Percentiles rank a stretch among this genome's conserved stretches.
Conservation (phyloP, 2,113 vertebrate species). For the Gymnobelideus leadbeateri region DNA sequence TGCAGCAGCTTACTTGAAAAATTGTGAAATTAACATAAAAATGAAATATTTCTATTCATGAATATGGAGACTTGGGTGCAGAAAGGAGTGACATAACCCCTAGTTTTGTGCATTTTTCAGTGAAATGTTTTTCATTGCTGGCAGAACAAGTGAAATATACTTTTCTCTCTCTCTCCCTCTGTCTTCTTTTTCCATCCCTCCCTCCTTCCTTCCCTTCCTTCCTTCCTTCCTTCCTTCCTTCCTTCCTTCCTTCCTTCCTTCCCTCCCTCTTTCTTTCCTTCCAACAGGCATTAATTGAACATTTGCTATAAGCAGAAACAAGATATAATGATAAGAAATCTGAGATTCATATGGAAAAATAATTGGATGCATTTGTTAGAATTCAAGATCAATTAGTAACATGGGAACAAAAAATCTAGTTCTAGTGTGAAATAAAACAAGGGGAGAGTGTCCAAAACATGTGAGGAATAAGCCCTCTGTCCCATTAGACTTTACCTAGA, state of each 20-base stretch:
- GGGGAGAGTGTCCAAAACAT: background rate
- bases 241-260: background rate
- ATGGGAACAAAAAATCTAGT: no score
- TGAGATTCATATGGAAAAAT: background rate
- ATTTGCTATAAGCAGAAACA: background rate
- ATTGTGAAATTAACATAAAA: slow-evolving; percentile 22
- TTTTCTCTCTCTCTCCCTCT: background rate
- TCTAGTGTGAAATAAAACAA: background rate
- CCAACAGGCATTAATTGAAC: background rate
- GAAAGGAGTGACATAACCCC: background rate
- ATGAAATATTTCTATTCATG: background rate
- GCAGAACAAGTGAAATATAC: background rate
- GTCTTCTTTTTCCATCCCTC: background rate
- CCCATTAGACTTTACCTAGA: background rate
- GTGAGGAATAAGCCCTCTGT: background rate
- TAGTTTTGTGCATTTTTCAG: background rate
- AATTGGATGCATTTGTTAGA: background rate
- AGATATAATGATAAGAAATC: background rate
- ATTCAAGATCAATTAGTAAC: no score
- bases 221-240: background rate
- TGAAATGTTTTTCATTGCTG: background rate
- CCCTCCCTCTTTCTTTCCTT: background rate
- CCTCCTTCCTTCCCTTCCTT: background rate
- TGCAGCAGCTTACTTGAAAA: background rate
- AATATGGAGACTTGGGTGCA: background rate